Percentiles rank a stretch among this genome's conserved stretches.
Conservation (phyloP, 2,113 vertebrate species). For the Aleadryas rufinucha region DNA sequence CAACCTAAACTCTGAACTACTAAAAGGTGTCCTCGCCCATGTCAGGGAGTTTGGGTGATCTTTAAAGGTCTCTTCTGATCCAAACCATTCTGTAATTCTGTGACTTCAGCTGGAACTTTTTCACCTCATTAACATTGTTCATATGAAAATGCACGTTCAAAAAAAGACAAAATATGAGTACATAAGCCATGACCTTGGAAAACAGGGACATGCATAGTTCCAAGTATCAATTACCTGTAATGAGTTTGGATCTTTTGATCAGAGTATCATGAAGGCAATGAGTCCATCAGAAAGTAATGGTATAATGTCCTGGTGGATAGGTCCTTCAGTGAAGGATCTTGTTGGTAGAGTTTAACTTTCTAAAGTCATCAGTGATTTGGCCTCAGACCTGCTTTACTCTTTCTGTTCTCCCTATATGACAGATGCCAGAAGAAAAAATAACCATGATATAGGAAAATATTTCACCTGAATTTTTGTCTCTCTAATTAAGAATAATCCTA, state of each 20-base stretch:
- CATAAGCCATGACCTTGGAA: not conserved
- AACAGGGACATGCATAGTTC: not conserved
- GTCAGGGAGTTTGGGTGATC: not conserved
- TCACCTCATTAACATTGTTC: not conserved
- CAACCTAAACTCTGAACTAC: not conserved
- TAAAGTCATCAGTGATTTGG: not conserved
- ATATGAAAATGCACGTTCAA: not conserved
- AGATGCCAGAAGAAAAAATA: not conserved
- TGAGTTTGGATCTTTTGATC: not conserved
- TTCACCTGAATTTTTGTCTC: not conserved
- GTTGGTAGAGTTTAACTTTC: not conserved
- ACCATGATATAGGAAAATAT: not conserved
- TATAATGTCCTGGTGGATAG: not conserved
- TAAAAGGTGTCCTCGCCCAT: not conserved
- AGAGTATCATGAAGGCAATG: not conserved
- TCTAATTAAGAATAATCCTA: not conserved
- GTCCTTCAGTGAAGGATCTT: not conserved
- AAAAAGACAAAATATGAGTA: not conserved
- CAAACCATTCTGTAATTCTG: not conserved
- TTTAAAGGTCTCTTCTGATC: not conserved
- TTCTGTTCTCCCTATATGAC: not conserved
- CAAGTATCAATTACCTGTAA: not conserved
- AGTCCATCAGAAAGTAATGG: not conserved
- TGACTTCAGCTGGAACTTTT: not conserved
- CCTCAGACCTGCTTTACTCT: not conserved